phyloP scores from a whole-genome alignment of 1,140 invertebrate species.

The Pseudomyrmex cubaensis region DNA sequence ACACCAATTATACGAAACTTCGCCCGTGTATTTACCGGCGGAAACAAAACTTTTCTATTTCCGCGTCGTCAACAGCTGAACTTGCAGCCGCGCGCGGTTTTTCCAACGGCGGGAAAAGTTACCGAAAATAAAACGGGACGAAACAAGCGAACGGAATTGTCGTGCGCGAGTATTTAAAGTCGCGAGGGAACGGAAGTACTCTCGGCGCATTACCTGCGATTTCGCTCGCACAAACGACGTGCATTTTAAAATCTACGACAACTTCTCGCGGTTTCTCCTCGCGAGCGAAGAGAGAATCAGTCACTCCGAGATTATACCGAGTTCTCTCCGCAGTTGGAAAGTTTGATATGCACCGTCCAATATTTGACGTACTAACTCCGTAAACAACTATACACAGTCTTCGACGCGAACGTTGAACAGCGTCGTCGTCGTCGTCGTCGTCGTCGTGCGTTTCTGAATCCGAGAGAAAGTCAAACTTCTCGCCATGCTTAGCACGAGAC shows the following conservation, averaged over 20 bases:
- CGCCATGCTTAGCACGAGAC: background rate
- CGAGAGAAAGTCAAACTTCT: constrained; percentile 33
- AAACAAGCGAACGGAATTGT: constrained; percentile 29
- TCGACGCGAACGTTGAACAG: constrained; percentile 12
- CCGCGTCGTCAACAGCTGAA: constrained; percentile 15
- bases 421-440: background rate
- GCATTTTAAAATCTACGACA: constrained; percentile 38
- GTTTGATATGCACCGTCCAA: constrained; percentile 30
- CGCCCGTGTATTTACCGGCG: constrained; percentile 21
- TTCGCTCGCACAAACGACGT: background rate
- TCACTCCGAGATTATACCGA: constrained; percentile 24
- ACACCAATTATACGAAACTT: constrained; percentile 65
- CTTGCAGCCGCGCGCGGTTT: constrained; percentile 18
- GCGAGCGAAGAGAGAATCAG: background rate
- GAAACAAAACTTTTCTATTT: constrained; percentile 51
- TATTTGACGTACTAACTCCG: constrained; percentile 31
- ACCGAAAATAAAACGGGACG: constrained; percentile 40
- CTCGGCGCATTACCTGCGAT: constrained; percentile 3
- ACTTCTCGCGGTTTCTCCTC: background rate
- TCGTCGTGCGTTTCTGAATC: constrained; percentile 26
- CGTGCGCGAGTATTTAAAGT: constrained; percentile 25
- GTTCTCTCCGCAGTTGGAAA: constrained; percentile 17
- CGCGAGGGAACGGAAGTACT: background rate
- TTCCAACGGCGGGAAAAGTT: constrained; percentile 25
- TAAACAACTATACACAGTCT: constrained; percentile 30